These are phyloP conservation scores for Zonitis immaculata DNA, from an alignment of 2,888 invertebrate species.

Conservation along the genomic window DNA sequence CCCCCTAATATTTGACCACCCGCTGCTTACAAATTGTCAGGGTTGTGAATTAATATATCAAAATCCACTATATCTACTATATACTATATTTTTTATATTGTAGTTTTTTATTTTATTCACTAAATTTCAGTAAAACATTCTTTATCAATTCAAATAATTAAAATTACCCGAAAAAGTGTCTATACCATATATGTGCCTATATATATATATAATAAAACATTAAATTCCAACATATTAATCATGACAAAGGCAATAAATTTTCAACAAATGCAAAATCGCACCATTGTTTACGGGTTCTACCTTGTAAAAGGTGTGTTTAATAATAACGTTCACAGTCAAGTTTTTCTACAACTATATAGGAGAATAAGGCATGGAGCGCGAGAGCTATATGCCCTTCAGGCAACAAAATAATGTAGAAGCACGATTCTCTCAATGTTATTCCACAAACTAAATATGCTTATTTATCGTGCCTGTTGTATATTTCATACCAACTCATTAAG, in stretches of 20 bases:
- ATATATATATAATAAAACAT: not conserved
- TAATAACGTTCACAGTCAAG: slow-evolving; percentile 12
- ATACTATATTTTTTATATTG: too few species aligned
- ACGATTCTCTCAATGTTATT: slow-evolving; percentile 16
- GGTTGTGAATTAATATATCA: slow-evolving; percentile 45
- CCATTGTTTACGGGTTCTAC: not conserved
- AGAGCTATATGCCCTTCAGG: slow-evolving; percentile 16
- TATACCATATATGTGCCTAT: too few species aligned
- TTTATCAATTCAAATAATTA: too few species aligned
- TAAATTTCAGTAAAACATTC: too few species aligned
- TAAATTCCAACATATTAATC: not conserved
- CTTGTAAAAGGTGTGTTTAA: slow-evolving; percentile 12
- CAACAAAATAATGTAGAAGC: slow-evolving; percentile 18
- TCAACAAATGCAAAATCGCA: slow-evolving; percentile 2
- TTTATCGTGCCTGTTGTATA: slow-evolving; percentile 19
- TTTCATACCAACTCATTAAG: slow-evolving; percentile 20
- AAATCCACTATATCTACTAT: slow-evolving; percentile 28
- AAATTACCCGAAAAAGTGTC: not conserved
- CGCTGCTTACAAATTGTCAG: slow-evolving; percentile 45
- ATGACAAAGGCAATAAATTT: slow-evolving; percentile 4
- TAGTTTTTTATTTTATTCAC: too few species aligned
- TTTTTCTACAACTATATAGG: slow-evolving; percentile 15
- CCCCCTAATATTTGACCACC: slow-evolving; percentile 36
- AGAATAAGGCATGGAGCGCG: slow-evolving; percentile 18
- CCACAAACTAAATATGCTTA: slow-evolving; percentile 18